These are phyloP conservation scores for Psophia crepitans DNA, from an alignment of 2,113 vertebrate genomes.

Conservation along the genomic window DNA sequence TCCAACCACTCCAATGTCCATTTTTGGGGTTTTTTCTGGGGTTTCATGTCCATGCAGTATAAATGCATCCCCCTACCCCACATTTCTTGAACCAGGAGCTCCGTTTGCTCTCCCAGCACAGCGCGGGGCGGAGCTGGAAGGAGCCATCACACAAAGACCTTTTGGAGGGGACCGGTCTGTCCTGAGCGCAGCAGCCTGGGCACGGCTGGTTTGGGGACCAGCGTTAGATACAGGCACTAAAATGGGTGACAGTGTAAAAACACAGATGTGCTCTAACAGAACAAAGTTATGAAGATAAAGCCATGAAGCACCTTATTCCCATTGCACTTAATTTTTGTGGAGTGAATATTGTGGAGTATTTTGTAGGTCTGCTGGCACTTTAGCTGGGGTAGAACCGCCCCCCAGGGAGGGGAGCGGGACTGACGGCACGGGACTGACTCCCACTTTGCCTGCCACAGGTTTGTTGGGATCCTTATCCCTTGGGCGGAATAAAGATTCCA, in stretches of 20 bases:
- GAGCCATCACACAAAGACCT: fast-evolving
- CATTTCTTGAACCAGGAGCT: background rate
- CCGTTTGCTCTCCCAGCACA: background rate
- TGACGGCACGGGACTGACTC: fast-evolving
- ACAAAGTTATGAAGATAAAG: background rate
- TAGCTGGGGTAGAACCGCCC: fast-evolving
- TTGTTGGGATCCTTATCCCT: background rate
- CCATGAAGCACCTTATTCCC: background rate
- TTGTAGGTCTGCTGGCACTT: background rate
- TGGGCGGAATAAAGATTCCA: background rate
- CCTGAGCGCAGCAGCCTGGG: background rate
- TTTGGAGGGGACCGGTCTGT: background rate
- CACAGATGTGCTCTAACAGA: background rate
- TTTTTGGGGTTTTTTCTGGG: fast-evolving
- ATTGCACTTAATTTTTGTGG: background rate
- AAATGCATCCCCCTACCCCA: fast-evolving
- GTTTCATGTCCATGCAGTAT: background rate
- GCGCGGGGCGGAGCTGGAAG: background rate
- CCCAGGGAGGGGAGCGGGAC: fast-evolving
- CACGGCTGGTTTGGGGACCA: background rate
- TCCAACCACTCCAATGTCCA: no score
- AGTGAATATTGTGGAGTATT: background rate
- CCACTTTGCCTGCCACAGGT: background rate
- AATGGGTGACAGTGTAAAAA: background rate
- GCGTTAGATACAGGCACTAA: fast-evolving